Evolutionary conservation across 2,113 vertebrate genomes (phyloP), one percentile per base, ranked within the genome.

Genomic region (Phoenicopterus ruber): DNA sequence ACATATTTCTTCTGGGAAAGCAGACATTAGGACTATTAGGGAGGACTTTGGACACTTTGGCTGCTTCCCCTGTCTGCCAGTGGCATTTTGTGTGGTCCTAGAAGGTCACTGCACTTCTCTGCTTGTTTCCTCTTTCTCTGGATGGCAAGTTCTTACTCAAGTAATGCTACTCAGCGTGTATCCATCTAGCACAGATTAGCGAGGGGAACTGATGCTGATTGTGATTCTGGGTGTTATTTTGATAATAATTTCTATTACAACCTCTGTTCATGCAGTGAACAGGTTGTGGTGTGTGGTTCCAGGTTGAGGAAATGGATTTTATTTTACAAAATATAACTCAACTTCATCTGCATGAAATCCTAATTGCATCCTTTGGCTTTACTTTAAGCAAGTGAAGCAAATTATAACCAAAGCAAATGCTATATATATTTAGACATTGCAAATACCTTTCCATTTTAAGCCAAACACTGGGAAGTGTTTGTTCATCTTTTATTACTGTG

Each of bases 331-430:
- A 88, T 44, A n/a, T 25, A 88, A 67, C 1, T 0, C 59, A 81
- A 82, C 34, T 71, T 82, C 80, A 84, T 79, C 74, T 90, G 73
- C 63, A 46, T 83, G 65, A 90, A 95, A 93, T 89, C 71, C 63
- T 92, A 82, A 93, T 84, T 73, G 50, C 77, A 71, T 91, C 78
- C 55, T 90, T 95, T 94, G 88, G 50, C 83, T 96, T 96, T 81
- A 82, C 28, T 79, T 85, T 70, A 93, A 89, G 59, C 50, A 92
- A 84, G 76, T 2, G 2, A 90, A 96, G 90, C 59, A 88, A 95
- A 94, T 88, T 86, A 66, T 65, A 92, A 82, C 49, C 62, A 89
- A 63, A 92, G 49, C 36, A 92, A 93, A 70, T 46, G 17, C 76
- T 76, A 28, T 42, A 24, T 85, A 49, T 59, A 52, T 40, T 69